Evolutionary conservation across 2,888 invertebrate species (phyloP).

Genomic region (Lamellibrachia columna): DNA sequence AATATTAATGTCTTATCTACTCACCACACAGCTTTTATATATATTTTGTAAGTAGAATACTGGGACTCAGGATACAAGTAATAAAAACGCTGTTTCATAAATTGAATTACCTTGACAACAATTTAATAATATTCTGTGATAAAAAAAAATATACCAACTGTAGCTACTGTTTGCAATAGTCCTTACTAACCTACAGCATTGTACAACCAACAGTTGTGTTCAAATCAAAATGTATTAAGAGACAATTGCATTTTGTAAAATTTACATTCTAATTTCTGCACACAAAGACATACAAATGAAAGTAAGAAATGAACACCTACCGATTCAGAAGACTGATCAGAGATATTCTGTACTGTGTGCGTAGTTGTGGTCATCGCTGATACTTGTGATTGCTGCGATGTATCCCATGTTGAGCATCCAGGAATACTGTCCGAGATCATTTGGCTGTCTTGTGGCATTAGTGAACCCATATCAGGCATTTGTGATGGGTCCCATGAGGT

Average conservation of each 20-base stretch:
- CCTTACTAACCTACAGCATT: too few relatives aligned
- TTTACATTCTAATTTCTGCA: neutral
- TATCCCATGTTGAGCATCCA: neutral
- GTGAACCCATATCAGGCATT: neutral
- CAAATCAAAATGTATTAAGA: too few relatives aligned
- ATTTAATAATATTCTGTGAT: too few relatives aligned
- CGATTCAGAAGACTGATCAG: neutral
- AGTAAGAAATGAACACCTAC: neutral
- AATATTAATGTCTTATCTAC: neutral
- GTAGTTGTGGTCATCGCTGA: neutral
- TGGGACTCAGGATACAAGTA: too few relatives aligned
- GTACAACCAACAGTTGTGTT: too few relatives aligned
- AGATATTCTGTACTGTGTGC: neutral
- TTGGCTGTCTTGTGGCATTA: neutral
- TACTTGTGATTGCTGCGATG: neutral
- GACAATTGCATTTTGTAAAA: neutral
- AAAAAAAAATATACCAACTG: too few relatives aligned
- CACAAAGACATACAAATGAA: slow-evolving; percentile 10
- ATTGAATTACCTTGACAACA: too few relatives aligned
- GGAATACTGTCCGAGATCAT: neutral
- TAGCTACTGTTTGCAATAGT: too few relatives aligned
- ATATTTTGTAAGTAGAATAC: too few relatives aligned
- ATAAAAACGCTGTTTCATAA: too few relatives aligned
- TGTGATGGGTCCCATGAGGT: slow-evolving; percentile 12
- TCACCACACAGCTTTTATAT: too few relatives aligned